phyloP scores from a whole-genome alignment of 1,140 invertebrate genomes.

The Temnothorax longispinosus region DNA sequence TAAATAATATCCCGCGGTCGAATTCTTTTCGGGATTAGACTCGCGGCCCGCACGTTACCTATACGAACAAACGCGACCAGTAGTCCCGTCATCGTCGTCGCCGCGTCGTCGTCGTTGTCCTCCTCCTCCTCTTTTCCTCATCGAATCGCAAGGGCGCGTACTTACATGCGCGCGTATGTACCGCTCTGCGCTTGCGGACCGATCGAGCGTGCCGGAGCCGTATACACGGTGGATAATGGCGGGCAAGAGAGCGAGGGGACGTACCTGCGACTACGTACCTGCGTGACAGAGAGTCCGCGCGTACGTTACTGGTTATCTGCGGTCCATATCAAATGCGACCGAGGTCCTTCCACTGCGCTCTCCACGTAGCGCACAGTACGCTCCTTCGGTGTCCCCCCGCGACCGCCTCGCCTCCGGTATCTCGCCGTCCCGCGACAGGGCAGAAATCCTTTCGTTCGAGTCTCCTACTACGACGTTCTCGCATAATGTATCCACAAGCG shows the following conservation, averaged over 20 bases:
- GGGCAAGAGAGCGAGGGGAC: neutral
- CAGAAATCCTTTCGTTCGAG: conserved; percentile 38
- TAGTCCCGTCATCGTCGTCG: neutral
- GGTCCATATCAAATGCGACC: conserved; percentile 84
- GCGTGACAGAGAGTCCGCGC: conserved; percentile 80
- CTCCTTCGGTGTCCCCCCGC: conserved; percentile 8
- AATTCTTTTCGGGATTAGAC: conserved; percentile 72
- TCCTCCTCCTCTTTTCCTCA: neutral
- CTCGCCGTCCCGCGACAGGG: conserved; percentile 1
- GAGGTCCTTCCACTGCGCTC: conserved; percentile 71
- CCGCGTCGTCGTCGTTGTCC: neutral
- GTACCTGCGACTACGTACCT: conserved; percentile 63
- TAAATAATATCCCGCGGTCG: conserved; percentile 77
- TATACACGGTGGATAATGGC: conserved; percentile 49
- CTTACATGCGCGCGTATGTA: conserved; percentile 58
- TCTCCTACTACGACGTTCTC: conserved; percentile 18
- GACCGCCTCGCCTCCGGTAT: neutral
- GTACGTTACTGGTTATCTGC: conserved; percentile 84
- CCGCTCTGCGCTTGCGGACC: conserved; percentile 8
- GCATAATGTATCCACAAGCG: conserved; percentile 29
- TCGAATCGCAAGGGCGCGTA: conserved; percentile 62
- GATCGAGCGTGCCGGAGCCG: conserved; percentile 20
- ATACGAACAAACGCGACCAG: neutral
- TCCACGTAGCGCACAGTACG: conserved; percentile 31
- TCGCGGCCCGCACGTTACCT: neutral